Percentiles rank a stretch among this genome's conserved stretches.
These are phyloP conservation scores for Megaceryle maxima DNA, from an alignment of 2,113 vertebrate species.

Conservation along the genomic window DNA sequence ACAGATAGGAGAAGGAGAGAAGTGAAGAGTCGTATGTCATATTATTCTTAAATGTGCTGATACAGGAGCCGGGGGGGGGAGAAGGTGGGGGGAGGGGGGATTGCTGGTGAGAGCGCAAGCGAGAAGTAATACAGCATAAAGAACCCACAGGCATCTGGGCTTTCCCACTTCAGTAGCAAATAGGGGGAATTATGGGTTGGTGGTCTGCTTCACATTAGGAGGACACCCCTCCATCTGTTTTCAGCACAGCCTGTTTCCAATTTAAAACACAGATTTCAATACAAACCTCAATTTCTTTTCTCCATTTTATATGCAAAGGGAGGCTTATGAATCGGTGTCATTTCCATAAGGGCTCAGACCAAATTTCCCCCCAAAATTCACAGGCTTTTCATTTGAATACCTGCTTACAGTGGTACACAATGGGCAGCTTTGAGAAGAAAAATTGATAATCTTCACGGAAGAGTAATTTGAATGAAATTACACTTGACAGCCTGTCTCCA, in stretches of 20 bases:
- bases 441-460: conserved; percentile 87
- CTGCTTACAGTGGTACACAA: conserved; percentile 82
- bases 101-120: conserved; percentile 18
- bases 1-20: conserved; percentile 30
- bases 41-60: conserved; percentile 62
- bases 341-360: conserved; percentile 69
- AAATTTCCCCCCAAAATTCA: conserved; percentile 75
- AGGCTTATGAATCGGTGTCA: conserved; percentile 51
- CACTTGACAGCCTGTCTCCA: conserved; percentile 89
- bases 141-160: conserved; percentile 74
- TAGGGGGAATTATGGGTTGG: conserved; percentile 78
- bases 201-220: conserved; percentile 73
- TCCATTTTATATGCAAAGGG: conserved; percentile 73
- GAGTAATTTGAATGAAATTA: conserved; percentile 92
- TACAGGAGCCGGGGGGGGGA: neutral
- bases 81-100: neutral
- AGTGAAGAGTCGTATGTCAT: conserved; percentile 56
- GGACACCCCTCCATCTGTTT: conserved; percentile 83
- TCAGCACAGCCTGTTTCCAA: conserved; percentile 69
- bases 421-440: conserved; percentile 89
- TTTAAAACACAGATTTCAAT: conserved; percentile 75
- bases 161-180: conserved; percentile 82
- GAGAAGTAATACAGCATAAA: conserved; percentile 78
- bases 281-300: conserved; percentile 71
- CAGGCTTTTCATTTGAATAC: conserved; percentile 79